phyloP scores from a whole-genome alignment of 2,888 invertebrate species.

The Physocephala rufipes region DNA sequence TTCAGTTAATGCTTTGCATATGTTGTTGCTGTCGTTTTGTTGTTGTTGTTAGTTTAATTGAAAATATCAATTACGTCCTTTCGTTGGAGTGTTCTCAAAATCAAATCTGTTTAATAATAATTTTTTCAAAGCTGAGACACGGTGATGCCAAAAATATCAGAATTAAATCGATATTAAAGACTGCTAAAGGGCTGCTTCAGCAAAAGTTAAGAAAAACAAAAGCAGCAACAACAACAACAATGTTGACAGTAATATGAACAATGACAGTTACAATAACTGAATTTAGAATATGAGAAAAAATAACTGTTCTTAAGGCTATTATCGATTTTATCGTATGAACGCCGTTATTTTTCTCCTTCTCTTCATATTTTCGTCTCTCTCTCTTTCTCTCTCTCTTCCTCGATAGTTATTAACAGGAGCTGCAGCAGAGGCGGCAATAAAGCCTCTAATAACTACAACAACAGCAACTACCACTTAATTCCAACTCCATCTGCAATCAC shows the following conservation, averaged over 20 bases:
- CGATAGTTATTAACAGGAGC: neutral
- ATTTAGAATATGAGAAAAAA: neutral
- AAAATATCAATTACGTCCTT: too few species aligned
- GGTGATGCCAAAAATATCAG: too few species aligned
- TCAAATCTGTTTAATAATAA: too few species aligned
- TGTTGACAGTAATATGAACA: neutral
- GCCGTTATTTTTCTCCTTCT: neutral
- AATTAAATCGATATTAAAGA: neutral
- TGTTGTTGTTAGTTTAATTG: too few species aligned
- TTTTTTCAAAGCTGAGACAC: too few species aligned
- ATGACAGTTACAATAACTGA: neutral
- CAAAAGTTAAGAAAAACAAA: neutral
- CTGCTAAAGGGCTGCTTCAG: neutral
- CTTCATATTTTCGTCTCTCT: too few species aligned
- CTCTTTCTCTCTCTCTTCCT: too few species aligned
- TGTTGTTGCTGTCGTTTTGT: too few species aligned
- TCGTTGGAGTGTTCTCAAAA: too few species aligned
- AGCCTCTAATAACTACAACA: slow-evolving; percentile 4
- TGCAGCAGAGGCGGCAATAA: neutral
- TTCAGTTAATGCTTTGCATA: too few species aligned
- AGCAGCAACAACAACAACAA: neutral
- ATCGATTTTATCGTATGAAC: neutral
- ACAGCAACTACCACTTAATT: slow-evolving; percentile 4
- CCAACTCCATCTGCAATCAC: too few species aligned
- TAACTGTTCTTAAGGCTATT: neutral